A percentile compares a stretch with the other conserved stretches of the same genome.
Conservation (phyloP, 1,140 invertebrate genomes). For the Achroia grisella region DNA sequence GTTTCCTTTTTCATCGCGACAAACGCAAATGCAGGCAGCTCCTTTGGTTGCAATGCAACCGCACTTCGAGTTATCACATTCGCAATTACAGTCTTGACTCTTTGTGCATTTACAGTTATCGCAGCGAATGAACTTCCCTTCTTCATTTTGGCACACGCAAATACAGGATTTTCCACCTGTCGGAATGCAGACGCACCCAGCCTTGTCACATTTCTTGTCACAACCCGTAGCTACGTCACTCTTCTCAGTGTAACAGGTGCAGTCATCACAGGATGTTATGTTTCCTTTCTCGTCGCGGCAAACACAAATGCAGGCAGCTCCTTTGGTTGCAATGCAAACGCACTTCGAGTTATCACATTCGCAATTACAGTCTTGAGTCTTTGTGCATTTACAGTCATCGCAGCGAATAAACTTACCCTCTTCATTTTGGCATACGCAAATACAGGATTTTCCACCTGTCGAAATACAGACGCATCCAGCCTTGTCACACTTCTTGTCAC, state of each 20-base stretch:
- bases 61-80: slow-evolving; percentile 16
- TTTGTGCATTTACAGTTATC: slow-evolving; percentile 7
- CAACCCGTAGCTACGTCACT: not conserved
- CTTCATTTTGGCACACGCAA: slow-evolving; percentile 1
- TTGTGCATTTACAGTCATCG: slow-evolving; percentile 15
- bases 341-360: slow-evolving; percentile 16
- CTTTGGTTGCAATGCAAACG: slow-evolving; percentile 9
- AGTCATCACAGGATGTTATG: slow-evolving; percentile 3
- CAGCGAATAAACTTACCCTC: slow-evolving; percentile 16
- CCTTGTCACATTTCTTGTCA: slow-evolving; percentile 19
- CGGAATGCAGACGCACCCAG: slow-evolving; percentile 10
- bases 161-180: slow-evolving; percentile 12
- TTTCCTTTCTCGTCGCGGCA: not conserved
- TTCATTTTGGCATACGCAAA: slow-evolving; percentile 24
- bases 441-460: slow-evolving; percentile 14
- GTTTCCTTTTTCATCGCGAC: not conserved
- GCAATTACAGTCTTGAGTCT: slow-evolving; percentile 5
- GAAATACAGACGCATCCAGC: slow-evolving; percentile 21
- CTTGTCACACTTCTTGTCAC: slow-evolving; percentile 15
- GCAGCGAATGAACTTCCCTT: slow-evolving; percentile 6
- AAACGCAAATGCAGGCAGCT: slow-evolving; percentile 7
- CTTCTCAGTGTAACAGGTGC: slow-evolving; percentile 10
- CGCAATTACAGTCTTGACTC: slow-evolving; percentile 8
- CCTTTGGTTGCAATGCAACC: slow-evolving; percentile 12
- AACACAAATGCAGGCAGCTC: slow-evolving; percentile 4